A percentile compares a stretch with the other conserved stretches of the same genome.
These are phyloP conservation scores for Mionectes macconnelli DNA, from an alignment of 2,113 vertebrate species.

Conservation along the genomic window DNA sequence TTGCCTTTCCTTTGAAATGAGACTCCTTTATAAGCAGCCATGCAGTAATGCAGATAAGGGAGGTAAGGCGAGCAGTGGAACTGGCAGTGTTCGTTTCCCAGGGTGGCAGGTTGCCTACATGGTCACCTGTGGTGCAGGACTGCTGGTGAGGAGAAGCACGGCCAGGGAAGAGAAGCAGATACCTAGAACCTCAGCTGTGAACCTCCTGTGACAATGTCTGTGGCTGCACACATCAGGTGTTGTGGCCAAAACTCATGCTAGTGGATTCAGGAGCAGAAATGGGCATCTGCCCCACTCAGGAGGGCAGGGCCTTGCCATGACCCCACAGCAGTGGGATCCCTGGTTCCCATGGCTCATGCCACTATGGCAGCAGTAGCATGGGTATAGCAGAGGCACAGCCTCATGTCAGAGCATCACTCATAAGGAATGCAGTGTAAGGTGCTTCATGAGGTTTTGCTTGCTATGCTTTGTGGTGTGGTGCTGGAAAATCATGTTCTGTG, in stretches of 20 bases:
- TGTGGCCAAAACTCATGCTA: background rate
- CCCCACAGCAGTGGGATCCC: background rate
- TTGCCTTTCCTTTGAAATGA: background rate
- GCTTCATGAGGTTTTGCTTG: background rate
- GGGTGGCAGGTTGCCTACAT: background rate
- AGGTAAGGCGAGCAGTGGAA: background rate
- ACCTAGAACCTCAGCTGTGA: background rate
- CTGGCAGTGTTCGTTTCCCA: background rate
- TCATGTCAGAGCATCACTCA: accelerated
- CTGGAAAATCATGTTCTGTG: background rate
- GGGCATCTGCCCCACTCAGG: background rate
- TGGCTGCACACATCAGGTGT: accelerated
- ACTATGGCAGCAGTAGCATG: accelerated
- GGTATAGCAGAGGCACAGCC: background rate
- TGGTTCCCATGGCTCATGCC: background rate
- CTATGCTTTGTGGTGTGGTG: accelerated
- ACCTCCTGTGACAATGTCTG: background rate
- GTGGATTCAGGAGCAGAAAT: background rate
- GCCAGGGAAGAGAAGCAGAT: background rate
- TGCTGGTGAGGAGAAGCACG: background rate
- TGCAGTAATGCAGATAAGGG: background rate
- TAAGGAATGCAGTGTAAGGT: background rate
- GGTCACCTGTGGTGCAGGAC: background rate
- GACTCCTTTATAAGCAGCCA: background rate
- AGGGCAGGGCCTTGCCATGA: background rate